Conservation (phyloP, 2,113 vertebrate genomes). For the Lonchura striata region DNA sequence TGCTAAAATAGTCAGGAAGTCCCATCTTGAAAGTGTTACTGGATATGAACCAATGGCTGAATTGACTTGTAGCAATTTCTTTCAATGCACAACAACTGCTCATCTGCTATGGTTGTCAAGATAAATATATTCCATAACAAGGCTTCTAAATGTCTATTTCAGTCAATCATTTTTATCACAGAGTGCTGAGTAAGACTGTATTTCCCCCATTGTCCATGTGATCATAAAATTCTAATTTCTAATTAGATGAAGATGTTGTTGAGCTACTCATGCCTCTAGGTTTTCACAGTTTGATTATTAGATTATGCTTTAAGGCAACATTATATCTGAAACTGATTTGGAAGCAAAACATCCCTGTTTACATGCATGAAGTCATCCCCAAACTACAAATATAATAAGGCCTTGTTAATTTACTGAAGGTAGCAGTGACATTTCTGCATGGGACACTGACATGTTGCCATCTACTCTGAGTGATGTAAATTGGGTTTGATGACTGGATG, state of each 20-base stretch:
- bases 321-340: neutral
- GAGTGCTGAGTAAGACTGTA: neutral
- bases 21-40: neutral
- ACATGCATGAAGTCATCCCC: neutral
- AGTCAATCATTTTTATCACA: neutral
- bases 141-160: neutral
- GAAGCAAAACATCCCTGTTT: neutral
- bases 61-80: neutral
- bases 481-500: neutral
- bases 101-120: neutral
- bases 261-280: neutral
- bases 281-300: neutral
- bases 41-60: neutral
- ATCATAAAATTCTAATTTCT: neutral
- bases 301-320: neutral
- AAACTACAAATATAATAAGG: neutral
- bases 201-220: neutral
- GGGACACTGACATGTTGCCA: neutral
- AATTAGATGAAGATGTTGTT: neutral
- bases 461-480: neutral
- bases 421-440: neutral
- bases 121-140: neutral
- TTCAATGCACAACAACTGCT: neutral
- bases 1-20: neutral
- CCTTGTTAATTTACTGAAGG: neutral